Evolutionary conservation across 1,140 invertebrate species (phyloP).

Genomic region (Argopecten irradians): DNA sequence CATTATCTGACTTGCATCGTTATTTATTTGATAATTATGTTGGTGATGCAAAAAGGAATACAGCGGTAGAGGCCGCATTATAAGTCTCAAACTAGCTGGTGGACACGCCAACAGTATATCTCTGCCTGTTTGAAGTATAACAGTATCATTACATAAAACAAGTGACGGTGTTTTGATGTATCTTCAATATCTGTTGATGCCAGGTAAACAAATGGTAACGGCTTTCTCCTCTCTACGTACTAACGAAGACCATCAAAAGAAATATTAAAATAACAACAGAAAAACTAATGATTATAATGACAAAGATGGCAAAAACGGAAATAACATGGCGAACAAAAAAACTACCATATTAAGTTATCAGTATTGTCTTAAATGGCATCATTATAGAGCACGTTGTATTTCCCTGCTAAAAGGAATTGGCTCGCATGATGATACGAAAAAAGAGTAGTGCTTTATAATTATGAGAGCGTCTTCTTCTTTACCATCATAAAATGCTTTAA

Average conservation of each 20-base stretch:
- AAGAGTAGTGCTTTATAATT: constrained; percentile 10
- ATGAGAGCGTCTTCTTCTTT: neutral
- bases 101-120: neutral
- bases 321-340: neutral
- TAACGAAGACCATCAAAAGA: constrained; percentile 2
- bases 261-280: neutral
- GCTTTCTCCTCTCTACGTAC: neutral
- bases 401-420: neutral
- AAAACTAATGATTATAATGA: constrained; percentile 23
- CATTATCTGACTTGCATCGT: neutral
- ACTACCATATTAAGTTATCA: neutral
- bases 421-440: neutral
- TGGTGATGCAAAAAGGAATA: neutral
- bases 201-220: neutral
- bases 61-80: neutral
- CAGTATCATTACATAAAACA: neutral
- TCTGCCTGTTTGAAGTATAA: neutral
- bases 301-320: neutral
- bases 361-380: constrained; percentile 5
- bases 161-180: neutral
- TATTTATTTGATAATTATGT: neutral
- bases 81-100: neutral
- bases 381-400: neutral
- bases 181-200: neutral
- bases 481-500: constrained; percentile 12